phyloP scores from a whole-genome alignment of 2,888 invertebrate genomes.

The Xestia xanthographa region DNA sequence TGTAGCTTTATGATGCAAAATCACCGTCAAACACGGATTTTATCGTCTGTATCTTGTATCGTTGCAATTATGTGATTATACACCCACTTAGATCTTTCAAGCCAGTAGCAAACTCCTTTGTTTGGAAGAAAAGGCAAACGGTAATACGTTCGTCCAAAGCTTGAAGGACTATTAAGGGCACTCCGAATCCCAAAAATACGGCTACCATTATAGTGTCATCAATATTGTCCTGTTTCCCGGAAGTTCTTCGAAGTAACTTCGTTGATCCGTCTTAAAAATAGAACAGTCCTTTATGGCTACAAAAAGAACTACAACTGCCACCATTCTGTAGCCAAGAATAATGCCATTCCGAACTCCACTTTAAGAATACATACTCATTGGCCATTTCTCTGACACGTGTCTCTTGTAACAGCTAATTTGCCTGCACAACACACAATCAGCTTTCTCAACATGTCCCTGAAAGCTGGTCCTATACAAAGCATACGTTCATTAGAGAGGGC shows the following conservation, averaged over 20 bases:
- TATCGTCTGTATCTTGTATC: slow-evolving; percentile 37
- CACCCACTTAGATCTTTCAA: slow-evolving; percentile 15
- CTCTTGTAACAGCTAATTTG: slow-evolving; percentile 44
- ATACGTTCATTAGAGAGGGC: slow-evolving; percentile 62
- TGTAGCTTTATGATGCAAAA: slow-evolving; percentile 19
- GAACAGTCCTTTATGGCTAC: not conserved
- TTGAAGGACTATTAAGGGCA: slow-evolving; percentile 22
- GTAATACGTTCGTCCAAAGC: not conserved
- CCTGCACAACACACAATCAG: slow-evolving; percentile 23
- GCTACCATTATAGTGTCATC: slow-evolving; percentile 40
- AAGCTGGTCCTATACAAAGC: slow-evolving; percentile 41
- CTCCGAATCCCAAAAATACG: slow-evolving; percentile 31
- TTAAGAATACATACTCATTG: not conserved
- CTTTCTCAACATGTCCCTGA: slow-evolving; percentile 63
- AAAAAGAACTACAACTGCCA: not conserved
- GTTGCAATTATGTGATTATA: slow-evolving; percentile 43
- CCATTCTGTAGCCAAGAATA: not conserved
- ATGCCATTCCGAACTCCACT: not conserved
- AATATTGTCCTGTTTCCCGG: slow-evolving; percentile 28
- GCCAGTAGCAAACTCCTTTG: slow-evolving; percentile 20
- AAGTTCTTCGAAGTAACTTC: slow-evolving; percentile 18
- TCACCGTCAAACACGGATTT: slow-evolving; percentile 29
- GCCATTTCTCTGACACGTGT: slow-evolving; percentile 4
- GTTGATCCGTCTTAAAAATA: slow-evolving; percentile 18
- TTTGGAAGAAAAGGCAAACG: slow-evolving; percentile 4